These are phyloP conservation scores for Sakesphorus luctuosus DNA, from an alignment of 2,113 vertebrate species.

Conservation along the genomic window DNA sequence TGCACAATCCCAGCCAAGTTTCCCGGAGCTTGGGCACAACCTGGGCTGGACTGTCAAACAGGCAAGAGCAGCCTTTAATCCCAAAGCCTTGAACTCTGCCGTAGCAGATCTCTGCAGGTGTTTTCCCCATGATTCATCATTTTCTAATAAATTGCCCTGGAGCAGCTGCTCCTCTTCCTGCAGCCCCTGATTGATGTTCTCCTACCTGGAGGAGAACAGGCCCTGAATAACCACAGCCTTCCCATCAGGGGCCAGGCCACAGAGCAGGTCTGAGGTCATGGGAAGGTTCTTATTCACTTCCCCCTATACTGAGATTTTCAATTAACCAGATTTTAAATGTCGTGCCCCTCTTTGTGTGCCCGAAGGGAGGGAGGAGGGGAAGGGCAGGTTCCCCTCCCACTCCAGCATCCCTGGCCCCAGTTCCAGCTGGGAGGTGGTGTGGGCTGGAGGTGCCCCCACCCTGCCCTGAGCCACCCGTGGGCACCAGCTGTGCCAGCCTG, in stretches of 20 bases:
- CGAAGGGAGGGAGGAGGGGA: neutral
- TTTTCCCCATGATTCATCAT: neutral
- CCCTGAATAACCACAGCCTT: neutral
- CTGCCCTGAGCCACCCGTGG: fast-evolving
- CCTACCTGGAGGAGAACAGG: neutral
- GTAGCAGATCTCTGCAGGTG: neutral
- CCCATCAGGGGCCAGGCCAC: neutral
- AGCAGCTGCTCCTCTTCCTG: neutral
- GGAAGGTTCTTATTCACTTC: neutral
- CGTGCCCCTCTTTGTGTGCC: neutral
- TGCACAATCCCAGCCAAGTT: neutral
- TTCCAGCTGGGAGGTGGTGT: neutral
- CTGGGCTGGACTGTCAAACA: neutral
- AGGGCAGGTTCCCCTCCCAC: neutral
- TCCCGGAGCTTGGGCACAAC: neutral
- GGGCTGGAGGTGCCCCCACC: fast-evolving
- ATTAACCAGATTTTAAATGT: fast-evolving
- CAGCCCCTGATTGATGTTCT: neutral
- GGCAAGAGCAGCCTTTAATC: neutral
- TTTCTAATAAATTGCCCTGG: neutral
- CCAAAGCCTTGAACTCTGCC: neutral
- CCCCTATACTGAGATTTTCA: fast-evolving
- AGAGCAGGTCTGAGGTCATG: neutral
- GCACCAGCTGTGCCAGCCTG: neutral
- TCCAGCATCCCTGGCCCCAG: neutral